Evolutionary conservation across 2,797 vertebrate species (phyloP).

Genomic region (Rhabdomys pumilio): DNA sequence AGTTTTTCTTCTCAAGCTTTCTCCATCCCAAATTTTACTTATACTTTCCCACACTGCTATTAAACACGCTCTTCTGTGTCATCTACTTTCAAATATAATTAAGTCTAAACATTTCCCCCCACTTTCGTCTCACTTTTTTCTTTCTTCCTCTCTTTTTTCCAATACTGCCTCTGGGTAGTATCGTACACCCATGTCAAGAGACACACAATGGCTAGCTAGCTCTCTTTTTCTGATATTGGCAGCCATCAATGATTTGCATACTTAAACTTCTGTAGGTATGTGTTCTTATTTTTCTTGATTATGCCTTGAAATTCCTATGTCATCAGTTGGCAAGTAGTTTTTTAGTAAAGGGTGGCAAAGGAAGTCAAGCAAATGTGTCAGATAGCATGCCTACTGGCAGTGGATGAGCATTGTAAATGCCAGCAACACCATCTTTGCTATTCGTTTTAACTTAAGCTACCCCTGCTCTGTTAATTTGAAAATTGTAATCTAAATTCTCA

Average conservation of each 20-base stretch:
- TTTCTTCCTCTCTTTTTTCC: neutral
- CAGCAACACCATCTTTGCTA: neutral
- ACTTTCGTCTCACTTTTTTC: neutral
- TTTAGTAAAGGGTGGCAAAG: neutral
- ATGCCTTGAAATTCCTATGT: neutral
- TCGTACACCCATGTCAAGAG: neutral
- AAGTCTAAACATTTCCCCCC: neutral
- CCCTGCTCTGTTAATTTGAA: neutral
- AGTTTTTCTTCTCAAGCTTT: neutral
- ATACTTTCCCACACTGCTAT: neutral
- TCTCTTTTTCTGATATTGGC: neutral
- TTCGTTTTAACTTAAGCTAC: constrained; percentile 9
- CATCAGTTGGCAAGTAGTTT: neutral
- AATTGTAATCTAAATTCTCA: neutral
- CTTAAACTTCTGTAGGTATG: neutral
- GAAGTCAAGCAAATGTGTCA: no score
- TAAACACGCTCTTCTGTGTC: neutral
- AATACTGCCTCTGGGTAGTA: neutral
- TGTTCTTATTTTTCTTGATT: constrained; percentile 9
- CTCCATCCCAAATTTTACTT: neutral
- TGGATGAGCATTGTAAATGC: neutral
- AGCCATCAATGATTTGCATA: neutral
- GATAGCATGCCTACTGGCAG: no score
- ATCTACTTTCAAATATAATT: neutral
- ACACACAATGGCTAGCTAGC: neutral